phyloP scores from a whole-genome alignment of 2,113 vertebrate species.

The Tragelaphus buxtoni region DNA sequence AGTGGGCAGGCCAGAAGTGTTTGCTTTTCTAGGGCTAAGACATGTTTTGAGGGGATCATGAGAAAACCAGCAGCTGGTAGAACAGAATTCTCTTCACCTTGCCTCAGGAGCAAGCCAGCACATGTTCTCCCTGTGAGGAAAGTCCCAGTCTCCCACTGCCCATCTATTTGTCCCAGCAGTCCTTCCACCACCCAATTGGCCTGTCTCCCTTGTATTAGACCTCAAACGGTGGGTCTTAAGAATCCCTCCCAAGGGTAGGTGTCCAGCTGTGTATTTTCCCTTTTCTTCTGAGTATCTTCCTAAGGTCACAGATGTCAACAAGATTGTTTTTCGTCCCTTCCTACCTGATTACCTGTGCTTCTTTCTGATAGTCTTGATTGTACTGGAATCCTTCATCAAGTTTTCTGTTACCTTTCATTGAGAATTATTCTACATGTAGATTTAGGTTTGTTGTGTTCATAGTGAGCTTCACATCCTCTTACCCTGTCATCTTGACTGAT shows the following conservation, averaged over 20 bases:
- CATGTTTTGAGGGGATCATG: neutral
- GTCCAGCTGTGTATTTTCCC: neutral
- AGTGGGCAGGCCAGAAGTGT: neutral
- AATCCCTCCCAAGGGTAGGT: neutral
- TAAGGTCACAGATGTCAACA: neutral
- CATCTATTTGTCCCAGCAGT: neutral
- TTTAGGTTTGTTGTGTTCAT: too few species aligned
- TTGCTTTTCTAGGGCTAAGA: neutral
- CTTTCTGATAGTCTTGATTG: too few species aligned
- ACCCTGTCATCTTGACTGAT: too few species aligned
- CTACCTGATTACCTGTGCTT: too few species aligned
- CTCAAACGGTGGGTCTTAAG: neutral
- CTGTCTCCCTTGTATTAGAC: neutral
- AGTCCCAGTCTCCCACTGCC: neutral
- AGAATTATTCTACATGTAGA: too few species aligned
- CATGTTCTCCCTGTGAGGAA: neutral
- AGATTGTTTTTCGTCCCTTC: neutral
- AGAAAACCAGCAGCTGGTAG: neutral
- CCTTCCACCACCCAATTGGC: neutral
- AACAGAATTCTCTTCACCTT: neutral
- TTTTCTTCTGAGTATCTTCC: neutral
- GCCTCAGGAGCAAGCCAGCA: neutral
- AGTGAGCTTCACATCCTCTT: too few species aligned
- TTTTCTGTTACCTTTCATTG: too few species aligned
- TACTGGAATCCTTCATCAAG: too few species aligned